Percentiles rank a stretch among this genome's conserved stretches.
Conservation (phyloP, 2,113 vertebrate species). For the Microtus richardsoni region DNA sequence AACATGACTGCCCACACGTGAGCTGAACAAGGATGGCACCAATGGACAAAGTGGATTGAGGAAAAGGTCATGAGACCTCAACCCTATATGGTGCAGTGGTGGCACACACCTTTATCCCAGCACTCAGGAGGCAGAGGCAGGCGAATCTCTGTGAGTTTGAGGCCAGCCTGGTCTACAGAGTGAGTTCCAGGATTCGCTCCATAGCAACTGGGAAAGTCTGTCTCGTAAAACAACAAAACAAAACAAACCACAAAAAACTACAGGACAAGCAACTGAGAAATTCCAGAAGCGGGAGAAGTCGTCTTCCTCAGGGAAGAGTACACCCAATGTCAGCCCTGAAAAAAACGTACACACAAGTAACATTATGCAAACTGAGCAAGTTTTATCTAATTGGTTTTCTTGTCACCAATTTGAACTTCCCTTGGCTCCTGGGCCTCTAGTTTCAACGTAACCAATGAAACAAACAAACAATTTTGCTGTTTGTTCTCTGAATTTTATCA, state of each 20-base stretch:
- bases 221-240: no score
- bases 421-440: background rate
- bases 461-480: background rate
- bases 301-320: background rate
- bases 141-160: no score
- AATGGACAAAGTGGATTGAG: no score
- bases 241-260: background rate
- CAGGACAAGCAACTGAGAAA: background rate
- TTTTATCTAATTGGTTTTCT: background rate
- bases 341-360: background rate
- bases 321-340: background rate
- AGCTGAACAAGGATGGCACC: background rate
- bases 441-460: background rate
- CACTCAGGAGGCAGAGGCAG: no score
- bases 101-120: no score
- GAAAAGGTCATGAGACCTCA: background rate
- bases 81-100: background rate
- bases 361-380: background rate
- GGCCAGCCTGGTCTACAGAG: no score
- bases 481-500: conserved; percentile 35
- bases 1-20: background rate
- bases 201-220: no score
- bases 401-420: background rate
- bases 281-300: background rate
- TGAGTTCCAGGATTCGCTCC: no score